Evolutionary conservation across 2,888 invertebrate species (phyloP).

Genomic region (Ophioninae sp.): DNA sequence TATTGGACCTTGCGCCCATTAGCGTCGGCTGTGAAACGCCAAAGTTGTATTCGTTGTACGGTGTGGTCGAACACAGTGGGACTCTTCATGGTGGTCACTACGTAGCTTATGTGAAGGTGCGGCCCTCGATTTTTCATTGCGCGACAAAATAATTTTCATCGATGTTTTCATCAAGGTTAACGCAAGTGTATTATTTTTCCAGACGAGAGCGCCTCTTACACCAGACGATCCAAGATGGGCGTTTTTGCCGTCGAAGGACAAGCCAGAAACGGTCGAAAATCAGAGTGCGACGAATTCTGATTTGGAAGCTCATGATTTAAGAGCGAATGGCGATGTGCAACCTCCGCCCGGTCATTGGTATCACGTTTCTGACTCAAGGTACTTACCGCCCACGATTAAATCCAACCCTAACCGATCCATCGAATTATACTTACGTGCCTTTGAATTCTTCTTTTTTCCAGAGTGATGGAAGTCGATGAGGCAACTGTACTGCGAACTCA

Average conservation of each 20-base stretch:
- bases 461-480: slow-evolving; percentile 90
- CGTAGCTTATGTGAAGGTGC: slow-evolving; percentile 95
- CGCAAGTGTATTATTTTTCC: background rate
- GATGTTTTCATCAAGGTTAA: background rate
- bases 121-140: background rate
- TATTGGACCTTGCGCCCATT: slow-evolving; percentile 94
- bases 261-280: slow-evolving; percentile 66
- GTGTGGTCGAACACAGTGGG: slow-evolving; percentile 97
- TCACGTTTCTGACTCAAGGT: slow-evolving; percentile 93
- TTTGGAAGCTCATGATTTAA: slow-evolving; percentile 79
- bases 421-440: background rate
- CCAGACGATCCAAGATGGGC: slow-evolving; percentile 87
- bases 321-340: slow-evolving; percentile 77
- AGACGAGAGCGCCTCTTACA: slow-evolving; percentile 83
- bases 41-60: slow-evolving; percentile 92
- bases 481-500: slow-evolving; percentile 91
- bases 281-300: slow-evolving; percentile 79
- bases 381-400: slow-evolving; percentile 17
- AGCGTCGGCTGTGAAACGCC: slow-evolving; percentile 86
- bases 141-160: background rate
- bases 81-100: slow-evolving; percentile 95
- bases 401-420: background rate
- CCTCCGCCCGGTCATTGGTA: slow-evolving; percentile 93
- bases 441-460: slow-evolving; percentile 60
- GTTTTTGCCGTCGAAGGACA: slow-evolving; percentile 85